Evolutionary conservation across 1,140 invertebrate species (phyloP), one percentile per base, ranked within the genome.

Genomic region (Theocolax elegans): DNA sequence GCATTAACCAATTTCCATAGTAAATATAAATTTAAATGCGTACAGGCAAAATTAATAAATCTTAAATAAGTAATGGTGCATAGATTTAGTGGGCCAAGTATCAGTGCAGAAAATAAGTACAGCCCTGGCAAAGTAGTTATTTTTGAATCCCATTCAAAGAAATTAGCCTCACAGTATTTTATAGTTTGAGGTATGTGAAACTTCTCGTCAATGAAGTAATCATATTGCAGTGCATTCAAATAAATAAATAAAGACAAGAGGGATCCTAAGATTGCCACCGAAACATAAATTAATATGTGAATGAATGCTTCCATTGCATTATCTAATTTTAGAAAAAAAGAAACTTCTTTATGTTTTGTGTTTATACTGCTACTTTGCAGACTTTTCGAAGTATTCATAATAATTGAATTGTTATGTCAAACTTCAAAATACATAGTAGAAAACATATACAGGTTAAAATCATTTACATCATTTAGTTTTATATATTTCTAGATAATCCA

Each of bases 71-170:
- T 90, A 3, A 90, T 88, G n/a, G 88, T 87, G 79, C 95, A 98
- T 10, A 90, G 75, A 42, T 89, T 81, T 7, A 89, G 88, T 0
- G 90, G 88, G 8, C 87, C 86, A 2, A 94, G 76, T 17, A 94
- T 60, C 1, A 88, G 79, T 1, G 92, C 79, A 10, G 92, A 90
- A 1, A 93, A 79, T 0, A 98, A 72, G 80, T 99, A 99, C 0
- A 99, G 83, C 1, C 96, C 97, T 25, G 97, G 97, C 35, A 97
- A 89, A 8, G 98, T 99, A 23, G 98, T 99, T 62, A 99, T 97
- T 88, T 98, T 99, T 1, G 91, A 89, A 87, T 99, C 92, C 97
- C 96, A 99, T 91, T 97, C 85, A 79, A 89, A 88, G 77, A 94
- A 97, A 79, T 93, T 91, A 21, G 92, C 90, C 51, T 89, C 80